Percentiles rank a stretch among this genome's conserved stretches.
phyloP scores from a whole-genome alignment of 2,888 invertebrate species.

The Caenorhabditis sp. region DNA sequence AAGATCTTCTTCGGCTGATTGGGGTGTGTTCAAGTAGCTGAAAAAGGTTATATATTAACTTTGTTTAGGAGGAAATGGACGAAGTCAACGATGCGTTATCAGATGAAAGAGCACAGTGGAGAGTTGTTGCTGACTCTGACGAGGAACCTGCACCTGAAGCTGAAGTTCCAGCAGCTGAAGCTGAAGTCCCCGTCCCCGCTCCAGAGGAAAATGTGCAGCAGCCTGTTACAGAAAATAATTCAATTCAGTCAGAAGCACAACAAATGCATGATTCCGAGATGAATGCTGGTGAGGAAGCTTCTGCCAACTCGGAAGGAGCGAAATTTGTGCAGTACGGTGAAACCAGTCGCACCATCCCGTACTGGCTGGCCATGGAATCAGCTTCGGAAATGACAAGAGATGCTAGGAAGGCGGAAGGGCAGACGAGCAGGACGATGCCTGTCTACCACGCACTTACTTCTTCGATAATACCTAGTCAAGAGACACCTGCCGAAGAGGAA shows the following conservation, averaged over 20 bases:
- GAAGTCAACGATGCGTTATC: neutral
- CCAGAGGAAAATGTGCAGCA: too few relatives aligned
- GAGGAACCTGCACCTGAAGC: neutral
- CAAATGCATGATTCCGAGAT: too few relatives aligned
- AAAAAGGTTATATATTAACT: too few relatives aligned
- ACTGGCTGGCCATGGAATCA: slow-evolving; percentile 8
- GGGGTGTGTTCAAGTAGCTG: neutral
- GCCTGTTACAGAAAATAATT: too few relatives aligned
- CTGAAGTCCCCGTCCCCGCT: too few relatives aligned
- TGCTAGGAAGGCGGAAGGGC: neutral
- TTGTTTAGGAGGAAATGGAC: neutral
- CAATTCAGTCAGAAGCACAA: too few relatives aligned
- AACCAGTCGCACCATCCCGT: slow-evolving; percentile 25
- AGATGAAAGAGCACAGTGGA: neutral
- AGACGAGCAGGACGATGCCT: slow-evolving; percentile 28
- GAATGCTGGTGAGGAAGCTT: too few relatives aligned
- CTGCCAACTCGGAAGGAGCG: too few relatives aligned
- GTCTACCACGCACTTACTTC: slow-evolving; percentile 19
- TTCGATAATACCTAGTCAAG: too few relatives aligned
- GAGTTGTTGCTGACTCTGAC: neutral
- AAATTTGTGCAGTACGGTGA: neutral
- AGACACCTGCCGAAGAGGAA: neutral
- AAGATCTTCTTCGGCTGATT: neutral
- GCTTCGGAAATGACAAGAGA: neutral
- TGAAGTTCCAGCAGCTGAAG: too few relatives aligned